Conservation (phyloP, 2,113 vertebrate genomes). For the Proteles cristata region DNA sequence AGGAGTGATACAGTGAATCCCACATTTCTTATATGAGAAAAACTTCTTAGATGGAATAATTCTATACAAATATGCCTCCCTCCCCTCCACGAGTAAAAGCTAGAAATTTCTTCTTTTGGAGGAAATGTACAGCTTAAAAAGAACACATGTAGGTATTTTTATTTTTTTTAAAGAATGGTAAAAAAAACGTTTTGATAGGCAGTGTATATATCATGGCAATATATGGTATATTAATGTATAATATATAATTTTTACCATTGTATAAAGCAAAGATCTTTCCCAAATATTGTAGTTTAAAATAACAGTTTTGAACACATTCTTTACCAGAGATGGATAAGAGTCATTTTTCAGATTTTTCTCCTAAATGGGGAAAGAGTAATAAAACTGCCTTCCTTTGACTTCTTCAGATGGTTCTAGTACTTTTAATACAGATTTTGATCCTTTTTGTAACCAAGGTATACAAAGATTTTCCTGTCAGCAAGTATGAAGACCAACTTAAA, state of each 20-base stretch:
- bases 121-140: conserved; percentile 38
- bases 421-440: background rate
- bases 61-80: background rate
- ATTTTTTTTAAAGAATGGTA: background rate
- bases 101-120: conserved; percentile 21
- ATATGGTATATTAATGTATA: background rate
- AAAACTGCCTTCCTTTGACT: background rate
- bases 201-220: background rate
- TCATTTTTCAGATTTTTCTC: background rate
- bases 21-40: background rate
- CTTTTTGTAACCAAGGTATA: background rate
- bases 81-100: background rate
- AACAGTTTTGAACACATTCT: background rate
- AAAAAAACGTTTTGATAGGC: conserved; percentile 41
- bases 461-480: background rate
- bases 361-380: background rate
- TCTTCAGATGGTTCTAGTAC: background rate
- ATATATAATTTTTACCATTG: conserved; percentile 30
- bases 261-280: conserved; percentile 24
- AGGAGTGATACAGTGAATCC: conserved; percentile 43
- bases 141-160: background rate
- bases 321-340: background rate
- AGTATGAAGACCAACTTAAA: background rate
- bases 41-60: background rate
- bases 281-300: conserved; percentile 1